Evolutionary conservation across 92 coral and sea anemone species (phyloP).

Genomic region (Zoanthus sociatus): DNA sequence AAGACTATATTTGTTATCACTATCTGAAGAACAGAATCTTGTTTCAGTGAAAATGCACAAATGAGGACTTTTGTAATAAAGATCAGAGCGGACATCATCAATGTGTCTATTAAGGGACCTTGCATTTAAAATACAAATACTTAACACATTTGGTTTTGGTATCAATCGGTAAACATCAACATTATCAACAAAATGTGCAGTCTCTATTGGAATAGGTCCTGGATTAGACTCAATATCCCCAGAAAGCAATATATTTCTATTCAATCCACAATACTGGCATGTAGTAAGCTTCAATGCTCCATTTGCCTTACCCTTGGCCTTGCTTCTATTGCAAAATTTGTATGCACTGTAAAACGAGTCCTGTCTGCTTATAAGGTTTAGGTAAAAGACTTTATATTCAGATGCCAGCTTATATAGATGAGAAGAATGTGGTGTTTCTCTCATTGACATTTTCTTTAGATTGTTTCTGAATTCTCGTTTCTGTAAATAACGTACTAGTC

Average conservation of each 20-base stretch:
- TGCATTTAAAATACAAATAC: background rate
- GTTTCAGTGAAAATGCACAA: constrained; percentile 20
- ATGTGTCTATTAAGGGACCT: background rate
- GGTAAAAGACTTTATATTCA: background rate
- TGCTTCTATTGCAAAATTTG: background rate
- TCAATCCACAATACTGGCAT: constrained; percentile 3
- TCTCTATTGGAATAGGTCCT: background rate
- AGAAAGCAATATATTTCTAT: background rate
- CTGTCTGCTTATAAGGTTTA: background rate
- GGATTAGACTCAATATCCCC: constrained; percentile 4
- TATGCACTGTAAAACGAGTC: constrained; percentile 3
- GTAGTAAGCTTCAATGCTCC: background rate
- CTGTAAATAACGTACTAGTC: background rate
- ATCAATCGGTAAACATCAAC: background rate
- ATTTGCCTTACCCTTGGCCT: constrained; percentile 3
- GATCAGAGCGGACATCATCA: background rate
- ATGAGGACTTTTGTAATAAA: constrained; percentile 1
- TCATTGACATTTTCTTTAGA: too few relatives aligned
- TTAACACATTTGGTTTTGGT: background rate
- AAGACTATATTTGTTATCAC: background rate
- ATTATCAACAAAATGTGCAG: background rate
- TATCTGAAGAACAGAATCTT: constrained; percentile 1
- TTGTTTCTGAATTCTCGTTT: background rate
- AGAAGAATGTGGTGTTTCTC: too few relatives aligned
- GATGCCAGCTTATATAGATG: background rate